These are phyloP conservation scores for Danio choprae DNA, from an alignment of 2,797 vertebrate genomes.

Conservation along the genomic window DNA sequence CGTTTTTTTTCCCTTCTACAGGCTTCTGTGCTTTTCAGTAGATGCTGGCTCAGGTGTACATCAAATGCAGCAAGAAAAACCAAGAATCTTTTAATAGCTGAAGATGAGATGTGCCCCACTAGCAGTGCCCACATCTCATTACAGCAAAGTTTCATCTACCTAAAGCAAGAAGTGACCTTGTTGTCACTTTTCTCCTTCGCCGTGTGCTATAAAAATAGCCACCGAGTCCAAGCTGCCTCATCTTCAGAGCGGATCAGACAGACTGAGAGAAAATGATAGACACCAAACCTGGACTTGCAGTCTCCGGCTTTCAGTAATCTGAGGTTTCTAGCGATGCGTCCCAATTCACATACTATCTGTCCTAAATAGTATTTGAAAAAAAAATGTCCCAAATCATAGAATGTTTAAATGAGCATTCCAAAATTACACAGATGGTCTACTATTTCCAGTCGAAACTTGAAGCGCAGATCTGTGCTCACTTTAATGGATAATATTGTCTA, in stretches of 20 bases:
- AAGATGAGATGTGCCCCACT: slow-evolving; percentile 44
- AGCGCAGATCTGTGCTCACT: too few species aligned
- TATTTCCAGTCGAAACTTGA: too few species aligned
- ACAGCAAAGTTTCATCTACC: slow-evolving; percentile 54
- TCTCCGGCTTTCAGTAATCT: background rate
- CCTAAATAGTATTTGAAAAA: too few species aligned
- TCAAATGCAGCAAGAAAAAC: slow-evolving; percentile 31
- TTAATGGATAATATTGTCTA: too few species aligned
- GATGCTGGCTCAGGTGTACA: slow-evolving; percentile 35
- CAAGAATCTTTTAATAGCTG: slow-evolving; percentile 30
- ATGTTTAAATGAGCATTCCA: too few species aligned
- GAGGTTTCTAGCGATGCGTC: background rate
- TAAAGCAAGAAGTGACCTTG: slow-evolving; percentile 54
- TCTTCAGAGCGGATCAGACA: slow-evolving; percentile 31
- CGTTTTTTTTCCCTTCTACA: slow-evolving; percentile 6
- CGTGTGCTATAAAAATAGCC: slow-evolving; percentile 49
- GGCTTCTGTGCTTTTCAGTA: slow-evolving; percentile 29
- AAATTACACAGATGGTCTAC: too few species aligned
- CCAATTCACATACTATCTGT: too few species aligned
- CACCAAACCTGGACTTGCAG: background rate
- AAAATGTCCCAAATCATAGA: too few species aligned
- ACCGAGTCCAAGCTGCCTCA: slow-evolving; percentile 28
- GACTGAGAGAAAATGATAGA: slow-evolving; percentile 1
- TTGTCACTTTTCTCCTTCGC: slow-evolving; percentile 40
- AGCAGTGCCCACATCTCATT: slow-evolving; percentile 51